Evolutionary conservation across 2,113 vertebrate species (phyloP), one percentile per base, ranked within the genome.

Genomic region (Mobula hypostoma): DNA sequence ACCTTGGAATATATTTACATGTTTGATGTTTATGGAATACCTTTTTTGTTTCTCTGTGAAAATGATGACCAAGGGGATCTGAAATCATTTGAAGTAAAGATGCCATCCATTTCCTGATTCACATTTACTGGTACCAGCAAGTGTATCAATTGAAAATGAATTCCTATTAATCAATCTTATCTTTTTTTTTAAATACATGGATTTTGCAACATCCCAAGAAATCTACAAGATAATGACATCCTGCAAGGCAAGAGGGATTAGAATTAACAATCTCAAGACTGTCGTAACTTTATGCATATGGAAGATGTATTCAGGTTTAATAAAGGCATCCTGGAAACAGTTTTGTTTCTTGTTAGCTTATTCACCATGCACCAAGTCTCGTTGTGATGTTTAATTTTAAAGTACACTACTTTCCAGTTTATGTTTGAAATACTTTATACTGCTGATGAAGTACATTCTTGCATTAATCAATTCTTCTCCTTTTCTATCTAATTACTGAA

Each of bases 71-170:
- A 95, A 95, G 27, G 95, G 96, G 95, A 95, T 94, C 96, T 97
- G 97, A 97, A 76, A 96, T 96, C 94, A 95, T 96, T 94, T 97
- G 97, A 97, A 94, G 94, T 94, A 96, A 97, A 96, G 97, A 97
- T 94, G 97, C 96, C 97, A 97, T 97, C 97, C 97, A 97, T 97
- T 97, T 97, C 96, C 97, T 97, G 97, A 97, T 96, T 97, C 96
- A 97, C 97, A 97, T 94, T 95, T 94, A 40, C 1, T 48, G 74
- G 21, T 29, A 72, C 7, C 36, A 27, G 19, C 48, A 93, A 32
- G 9, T 93, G 21, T 72, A 27, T 93, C 21, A 93, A 40, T 29
- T 40, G 68, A 8, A 56, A 93, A 93, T 93, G 2, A 21, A 36
- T 48, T 48, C n/a, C 5, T 56, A 48, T 56, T 74, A 27, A 72